Conservation (phyloP, 1,140 invertebrate genomes). For the Neodiprion lecontei region DNA sequence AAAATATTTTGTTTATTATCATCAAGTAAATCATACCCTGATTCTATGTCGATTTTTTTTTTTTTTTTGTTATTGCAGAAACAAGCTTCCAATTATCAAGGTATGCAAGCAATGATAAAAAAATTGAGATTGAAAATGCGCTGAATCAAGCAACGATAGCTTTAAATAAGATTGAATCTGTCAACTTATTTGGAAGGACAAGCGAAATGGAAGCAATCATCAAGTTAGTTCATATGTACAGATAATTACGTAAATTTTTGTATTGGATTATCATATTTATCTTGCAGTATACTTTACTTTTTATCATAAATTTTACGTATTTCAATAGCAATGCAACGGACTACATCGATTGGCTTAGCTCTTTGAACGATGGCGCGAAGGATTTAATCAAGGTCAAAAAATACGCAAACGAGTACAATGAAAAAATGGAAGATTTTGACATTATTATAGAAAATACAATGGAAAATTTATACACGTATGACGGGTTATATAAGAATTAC, state of each 20-base stretch:
- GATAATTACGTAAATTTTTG: background rate
- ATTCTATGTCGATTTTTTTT: background rate
- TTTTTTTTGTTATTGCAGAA: constrained; percentile 32
- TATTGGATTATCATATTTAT: background rate
- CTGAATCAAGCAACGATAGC: constrained; percentile 66
- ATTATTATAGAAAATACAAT: constrained; percentile 47
- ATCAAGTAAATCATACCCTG: constrained; percentile 2
- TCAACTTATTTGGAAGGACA: constrained; percentile 56
- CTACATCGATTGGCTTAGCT: constrained; percentile 56
- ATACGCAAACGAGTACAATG: constrained; percentile 43
- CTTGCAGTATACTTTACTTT: background rate
- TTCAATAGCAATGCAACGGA: constrained; percentile 38
- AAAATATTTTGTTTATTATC: constrained; percentile 16
- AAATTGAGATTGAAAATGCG: constrained; percentile 66
- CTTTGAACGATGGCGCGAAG: constrained; percentile 52
- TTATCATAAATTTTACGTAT: constrained; percentile 12
- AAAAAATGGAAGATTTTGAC: constrained; percentile 47
- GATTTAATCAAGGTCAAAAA: constrained; percentile 50
- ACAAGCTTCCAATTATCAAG: constrained; percentile 59
- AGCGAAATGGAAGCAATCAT: constrained; percentile 60
- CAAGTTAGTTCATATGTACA: constrained; percentile 35
- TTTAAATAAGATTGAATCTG: constrained; percentile 64
- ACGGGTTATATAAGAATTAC: constrained; percentile 49
- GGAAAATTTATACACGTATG: constrained; percentile 52
- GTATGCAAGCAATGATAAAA: constrained; percentile 65